Base-by-base conservation (phyloP, 1,140 invertebrate species). In the Adelges cooleyi region DNA sequence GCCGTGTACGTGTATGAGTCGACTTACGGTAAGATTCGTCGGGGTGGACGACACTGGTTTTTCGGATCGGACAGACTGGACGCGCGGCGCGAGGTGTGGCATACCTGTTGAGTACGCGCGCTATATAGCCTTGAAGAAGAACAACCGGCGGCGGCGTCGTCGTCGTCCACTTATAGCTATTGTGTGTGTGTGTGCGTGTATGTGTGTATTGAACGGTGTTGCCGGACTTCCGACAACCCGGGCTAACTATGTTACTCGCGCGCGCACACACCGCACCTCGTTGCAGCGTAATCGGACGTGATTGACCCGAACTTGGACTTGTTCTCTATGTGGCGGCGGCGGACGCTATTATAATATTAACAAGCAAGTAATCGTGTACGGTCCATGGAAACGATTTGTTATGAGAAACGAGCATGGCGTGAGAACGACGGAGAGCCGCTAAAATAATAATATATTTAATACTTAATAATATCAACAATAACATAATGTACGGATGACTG, bases 41-140 rank as follows among this genome's bases (percentile, higher is more conserved):
- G 56, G 42, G 56, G 56, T 62, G 54, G 54, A 62, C 54, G 54
- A 62, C 56, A 62, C 56, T 62, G 56, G 56, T 62, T 62, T 59
- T 62, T 46, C 25, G 54, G 54, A 59, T 59, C 54, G 54, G 54
- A 44, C 23, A 20, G 56, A 48, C 56, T 62, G 56, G 56, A 62
- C 54, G 54, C 40, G 23, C 5, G 29, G 29, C 54, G 54, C 54
- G 54, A 62, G 56, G 56, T 62, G 56, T 48, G 42, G 56, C 56
- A 62, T 62, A 62, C 56, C 56, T 62, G 56, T 62, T 48, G 56
- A 62, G 56, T 29, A 33, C 40, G 56, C 11, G 54, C 52, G 52
- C 18, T 13, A 22, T 27, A 44, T 62, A 62, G 56, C 56, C 56
- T 62, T 62, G 54, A 48, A 62, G 56, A 62, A 62, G 56, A 62